phyloP scores from a whole-genome alignment of 2,888 invertebrate genomes.

The Thumatha senex region DNA sequence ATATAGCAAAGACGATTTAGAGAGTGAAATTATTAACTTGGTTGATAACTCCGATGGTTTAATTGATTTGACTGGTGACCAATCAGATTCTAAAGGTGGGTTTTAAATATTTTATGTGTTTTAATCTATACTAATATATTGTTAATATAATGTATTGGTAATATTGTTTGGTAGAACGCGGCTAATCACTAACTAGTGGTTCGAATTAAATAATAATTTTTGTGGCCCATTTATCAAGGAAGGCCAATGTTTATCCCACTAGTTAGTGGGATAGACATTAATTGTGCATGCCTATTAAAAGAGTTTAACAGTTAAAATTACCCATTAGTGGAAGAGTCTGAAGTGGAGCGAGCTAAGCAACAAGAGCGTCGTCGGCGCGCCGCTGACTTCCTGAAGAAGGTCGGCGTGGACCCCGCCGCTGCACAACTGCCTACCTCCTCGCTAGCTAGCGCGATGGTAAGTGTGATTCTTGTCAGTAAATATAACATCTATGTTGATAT shows the following conservation, averaged over 20 bases:
- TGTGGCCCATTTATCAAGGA: too few relatives aligned
- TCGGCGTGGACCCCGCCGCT: slow-evolving; percentile 66
- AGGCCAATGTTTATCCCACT: too few relatives aligned
- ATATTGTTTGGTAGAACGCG: too few relatives aligned
- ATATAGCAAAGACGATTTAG: slow-evolving; percentile 50
- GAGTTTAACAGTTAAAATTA: too few relatives aligned
- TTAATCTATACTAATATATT: too few relatives aligned
- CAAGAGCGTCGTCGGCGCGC: slow-evolving; percentile 91
- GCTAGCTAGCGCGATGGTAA: slow-evolving; percentile 77
- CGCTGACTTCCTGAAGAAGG: slow-evolving; percentile 89
- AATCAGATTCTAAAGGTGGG: slow-evolving; percentile 74
- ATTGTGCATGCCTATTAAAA: too few relatives aligned
- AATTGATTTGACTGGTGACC: slow-evolving; percentile 84
- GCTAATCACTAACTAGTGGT: too few relatives aligned
- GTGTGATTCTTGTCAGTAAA: neutral
- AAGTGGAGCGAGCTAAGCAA: slow-evolving; percentile 81
- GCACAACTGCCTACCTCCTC: slow-evolving; percentile 64
- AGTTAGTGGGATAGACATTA: too few relatives aligned
- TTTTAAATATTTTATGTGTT: neutral
- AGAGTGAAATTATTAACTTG: slow-evolving; percentile 69
- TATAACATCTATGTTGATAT: neutral
- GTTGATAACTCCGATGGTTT: slow-evolving; percentile 79
- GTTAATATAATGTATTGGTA: too few relatives aligned
- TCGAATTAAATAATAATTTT: too few relatives aligned
- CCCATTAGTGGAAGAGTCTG: slow-evolving; percentile 47